Base-by-base conservation (phyloP, 1,140 invertebrate genomes). In the Drosophila pectinifera region DNA sequence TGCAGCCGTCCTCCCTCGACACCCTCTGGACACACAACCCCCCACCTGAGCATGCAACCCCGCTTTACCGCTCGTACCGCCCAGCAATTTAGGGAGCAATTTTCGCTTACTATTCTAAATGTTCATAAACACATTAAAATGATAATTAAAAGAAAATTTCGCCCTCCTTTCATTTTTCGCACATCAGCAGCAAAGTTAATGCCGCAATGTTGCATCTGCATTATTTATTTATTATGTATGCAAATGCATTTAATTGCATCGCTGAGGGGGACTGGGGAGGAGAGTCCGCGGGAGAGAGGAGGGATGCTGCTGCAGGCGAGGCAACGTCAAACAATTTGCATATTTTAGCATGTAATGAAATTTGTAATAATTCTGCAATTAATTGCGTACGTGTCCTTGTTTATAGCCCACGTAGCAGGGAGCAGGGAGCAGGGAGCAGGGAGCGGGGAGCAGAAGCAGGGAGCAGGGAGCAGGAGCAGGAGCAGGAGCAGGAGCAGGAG, bases 291-390 rank as follows among this genome's bases (percentile, higher is more conserved):
- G n/a, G 22, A 22, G 56, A 20, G 54, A 6, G 45, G n/a, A 43
- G 55, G 4, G 38, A 10, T 26, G 57, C 64, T 49, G 70, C 48
- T 36, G 42, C 34, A 39, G 56, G 63, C 63, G 67, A 38, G 10
- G 51, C 67, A 59, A 62, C 61, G 67, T 80, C 76, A 89, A 84
- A 89, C 80, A 89, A 89, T 89, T 89, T 89, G 85, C 84, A 89
- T 89, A 89, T 89, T 89, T 89, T 89, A 89, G 80, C 84, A 83
- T 89, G 85, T 89, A 89, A 89, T 89, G 85, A 89, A 89, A 89
- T 89, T 89, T 89, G 84, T 84, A 90, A 89, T 89, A 89, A 80
- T 89, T 89, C 80, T 89, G 80, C 84, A 89, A 89, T 89, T 89
- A 89, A 89, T 89, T 89, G 84, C 84, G 80, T 84, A 83, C 77